Evolutionary conservation across 2,113 vertebrate species (phyloP), one percentile per base, ranked within the genome.

Genomic region (Zosterops pallidus): DNA sequence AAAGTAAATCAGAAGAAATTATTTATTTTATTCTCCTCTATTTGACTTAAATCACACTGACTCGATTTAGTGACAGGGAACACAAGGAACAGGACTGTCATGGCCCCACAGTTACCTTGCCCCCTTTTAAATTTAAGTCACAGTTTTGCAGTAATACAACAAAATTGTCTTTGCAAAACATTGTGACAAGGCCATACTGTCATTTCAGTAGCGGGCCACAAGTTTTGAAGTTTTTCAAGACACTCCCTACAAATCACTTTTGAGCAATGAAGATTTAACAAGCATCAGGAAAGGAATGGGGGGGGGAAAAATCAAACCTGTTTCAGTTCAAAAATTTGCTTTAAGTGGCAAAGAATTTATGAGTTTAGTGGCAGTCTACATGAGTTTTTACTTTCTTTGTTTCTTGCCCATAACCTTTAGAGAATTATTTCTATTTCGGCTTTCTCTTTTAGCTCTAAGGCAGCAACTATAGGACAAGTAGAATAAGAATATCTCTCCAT

Each of bases 1-100:
- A 69, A 60, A 60, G 35, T 53, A 87, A 91, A 87, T 86, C 55
- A 62, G 89, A 96, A 56, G 49, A 87, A 93, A 91, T 76, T 4
- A 89, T 71, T 79, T 86, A 53, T 83, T 94, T 83, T 92, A 71
- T 67, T 92, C 42, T 92, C 39, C 67, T 55, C 20, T 41, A 74
- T 86, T 89, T 1, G 4, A 83, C 78, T 93, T 76, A 85, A 94
- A 74, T 47, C 60, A 5, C 57, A 70, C 22, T 78, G n/a, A 41
- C 29, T 63, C 85, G 72, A 79, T 42, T 55, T 74, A 80, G 62
- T 26, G 57, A 39, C 18, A 83, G 23, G 35, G 75, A 91, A 82
- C 25, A 52, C 25, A 65, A 79, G 42, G 41, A 75, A 65, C 4
- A 52, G 22, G 46, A 60, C 17, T 65, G 15, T 44, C 79, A 49